Evolutionary conservation across 2,113 vertebrate species (phyloP).

Genomic region (Taurulus bubalis): DNA sequence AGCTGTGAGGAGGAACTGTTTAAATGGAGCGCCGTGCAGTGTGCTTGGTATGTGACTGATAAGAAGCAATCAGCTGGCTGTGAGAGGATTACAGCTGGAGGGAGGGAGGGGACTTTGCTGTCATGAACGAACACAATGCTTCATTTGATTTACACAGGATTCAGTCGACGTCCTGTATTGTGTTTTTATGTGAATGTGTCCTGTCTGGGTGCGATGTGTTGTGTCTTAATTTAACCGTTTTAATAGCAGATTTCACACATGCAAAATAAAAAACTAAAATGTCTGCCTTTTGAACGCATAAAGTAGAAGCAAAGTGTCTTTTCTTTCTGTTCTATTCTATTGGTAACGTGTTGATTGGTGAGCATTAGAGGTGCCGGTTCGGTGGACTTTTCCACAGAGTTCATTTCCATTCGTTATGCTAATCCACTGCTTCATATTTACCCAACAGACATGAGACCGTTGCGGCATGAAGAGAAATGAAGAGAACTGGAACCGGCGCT

Average conservation of each 20-base stretch:
- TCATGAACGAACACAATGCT: no score
- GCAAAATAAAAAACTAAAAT: no score
- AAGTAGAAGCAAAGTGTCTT: neutral
- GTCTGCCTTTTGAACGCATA: no score
- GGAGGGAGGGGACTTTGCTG: no score
- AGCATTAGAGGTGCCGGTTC: neutral
- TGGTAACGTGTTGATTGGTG: neutral
- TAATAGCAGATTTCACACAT: neutral
- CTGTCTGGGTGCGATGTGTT: no score
- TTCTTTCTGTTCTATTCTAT: neutral
- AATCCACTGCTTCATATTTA: neutral
- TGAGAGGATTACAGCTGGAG: no score
- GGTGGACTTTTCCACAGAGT: neutral
- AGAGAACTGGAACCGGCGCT: neutral
- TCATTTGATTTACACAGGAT: neutral
- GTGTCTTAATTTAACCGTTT: no score
- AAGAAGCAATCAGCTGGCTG: no score
- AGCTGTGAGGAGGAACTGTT: no score
- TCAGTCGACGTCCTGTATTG: neutral
- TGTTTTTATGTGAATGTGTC: no score
- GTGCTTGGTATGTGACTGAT: no score
- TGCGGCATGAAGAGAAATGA: neutral
- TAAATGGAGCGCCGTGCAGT: no score
- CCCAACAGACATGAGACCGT: neutral
- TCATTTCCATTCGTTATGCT: neutral